Percentiles rank a stretch among this genome's conserved stretches.
Evolutionary conservation across 2,888 invertebrate species (phyloP).

Genomic region (Acanthosepion pharaonis): DNA sequence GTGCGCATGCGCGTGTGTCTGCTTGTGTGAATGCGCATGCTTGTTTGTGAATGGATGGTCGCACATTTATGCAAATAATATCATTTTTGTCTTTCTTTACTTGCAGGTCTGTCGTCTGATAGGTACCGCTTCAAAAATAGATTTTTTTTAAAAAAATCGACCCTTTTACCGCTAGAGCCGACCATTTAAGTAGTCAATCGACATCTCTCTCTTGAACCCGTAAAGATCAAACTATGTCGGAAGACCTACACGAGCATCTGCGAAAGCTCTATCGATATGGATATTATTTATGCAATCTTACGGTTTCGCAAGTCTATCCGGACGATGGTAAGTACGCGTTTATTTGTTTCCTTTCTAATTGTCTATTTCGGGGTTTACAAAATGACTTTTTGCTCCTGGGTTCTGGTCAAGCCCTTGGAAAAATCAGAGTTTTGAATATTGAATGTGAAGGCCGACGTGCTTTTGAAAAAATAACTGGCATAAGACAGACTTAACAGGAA

Average conservation of each 20-base stretch:
- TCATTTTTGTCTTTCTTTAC: neutral
- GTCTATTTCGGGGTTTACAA: too few relatives aligned
- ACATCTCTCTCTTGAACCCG: neutral
- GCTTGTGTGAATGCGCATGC: too few relatives aligned
- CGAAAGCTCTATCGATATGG: neutral
- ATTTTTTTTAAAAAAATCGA: neutral
- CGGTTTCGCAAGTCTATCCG: neutral
- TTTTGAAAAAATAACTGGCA: too few relatives aligned
- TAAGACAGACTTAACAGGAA: too few relatives aligned
- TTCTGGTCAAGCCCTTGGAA: too few relatives aligned
- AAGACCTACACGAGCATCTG: neutral
- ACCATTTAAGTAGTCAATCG: neutral
- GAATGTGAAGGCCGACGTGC: too few relatives aligned
- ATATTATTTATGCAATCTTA: neutral
- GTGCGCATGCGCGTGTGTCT: too few relatives aligned
- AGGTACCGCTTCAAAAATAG: neutral
- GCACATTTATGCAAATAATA: neutral
- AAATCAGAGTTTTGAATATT: too few relatives aligned
- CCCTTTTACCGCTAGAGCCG: fast-evolving
- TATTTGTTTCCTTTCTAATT: neutral
- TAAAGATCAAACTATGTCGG: neutral
- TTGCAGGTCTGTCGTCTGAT: neutral
- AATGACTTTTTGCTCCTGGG: too few relatives aligned
- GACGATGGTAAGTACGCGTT: neutral
- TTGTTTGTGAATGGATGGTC: too few relatives aligned